Base-by-base conservation (phyloP, 2,888 invertebrate species). In the Griposia aprilina region DNA sequence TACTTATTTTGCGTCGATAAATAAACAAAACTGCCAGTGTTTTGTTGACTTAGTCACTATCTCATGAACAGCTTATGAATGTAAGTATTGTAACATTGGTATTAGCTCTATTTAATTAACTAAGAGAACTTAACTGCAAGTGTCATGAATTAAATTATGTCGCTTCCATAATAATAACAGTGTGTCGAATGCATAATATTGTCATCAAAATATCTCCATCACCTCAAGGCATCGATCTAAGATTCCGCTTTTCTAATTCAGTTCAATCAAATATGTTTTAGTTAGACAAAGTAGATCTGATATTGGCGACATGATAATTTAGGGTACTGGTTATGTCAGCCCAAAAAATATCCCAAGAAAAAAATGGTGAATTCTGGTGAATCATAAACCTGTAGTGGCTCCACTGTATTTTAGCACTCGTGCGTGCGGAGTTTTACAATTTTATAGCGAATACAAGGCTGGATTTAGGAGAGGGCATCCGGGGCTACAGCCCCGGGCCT, bases 11-110 rank as follows among this genome's bases (percentile, higher is more conserved):
- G 23, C 8, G 10, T 70, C 30, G 30, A 20, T 66, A 77, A 48
- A 70, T 57, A 77, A 77, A 82, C 69, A 78, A 79, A 76, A 72
- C 57, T 72, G 71, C 26, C 45, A 75, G 65, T 86, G 86, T 86
- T 84, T 86, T 86, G 84, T 86, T 84, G 79, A 79, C 73, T 76
- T 74, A 59, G n/a, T 52, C 67, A 69, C 65, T 59, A 71, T 67
- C 50, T 59, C 50, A 59, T 23, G 50, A 78, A 15, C 72, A 83
- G 17, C 48, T 0, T 55, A 81, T 10, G 65, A 67, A 74, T 41
- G 79, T 80, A 80, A 67, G 81, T 80, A 80, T 41, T 71, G 0
- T 36, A 68, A 10, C 15, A 73, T n/a, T 50, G 15, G 1, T 72
- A 63, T 8, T 82, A 48, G 1, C 13, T 62, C n/a, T 70, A 55